Evolutionary conservation across 1,140 invertebrate genomes (phyloP).

Genomic region (Capitella teleta): DNA sequence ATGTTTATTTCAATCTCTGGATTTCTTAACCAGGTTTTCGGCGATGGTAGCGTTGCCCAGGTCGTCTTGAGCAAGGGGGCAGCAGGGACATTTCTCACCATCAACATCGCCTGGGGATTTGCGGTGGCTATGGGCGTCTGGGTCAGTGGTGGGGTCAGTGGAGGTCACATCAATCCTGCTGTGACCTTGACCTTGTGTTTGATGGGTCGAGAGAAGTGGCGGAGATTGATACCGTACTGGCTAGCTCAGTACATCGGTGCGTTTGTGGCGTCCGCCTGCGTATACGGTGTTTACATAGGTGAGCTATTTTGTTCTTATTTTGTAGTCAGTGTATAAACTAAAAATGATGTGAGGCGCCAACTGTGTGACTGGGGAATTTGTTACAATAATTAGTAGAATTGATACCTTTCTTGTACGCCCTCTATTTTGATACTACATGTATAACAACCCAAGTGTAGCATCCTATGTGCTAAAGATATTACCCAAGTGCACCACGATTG

Average conservation of each 20-base stretch:
- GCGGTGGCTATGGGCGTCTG: conserved; percentile 40
- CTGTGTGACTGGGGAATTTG: too few relatives aligned
- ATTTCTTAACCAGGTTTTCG: conserved; percentile 32
- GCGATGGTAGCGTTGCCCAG: conserved; percentile 33
- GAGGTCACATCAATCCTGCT: conserved; percentile 50
- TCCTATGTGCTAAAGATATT: too few relatives aligned
- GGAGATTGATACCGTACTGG: conserved; percentile 44
- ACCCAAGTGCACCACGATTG: too few relatives aligned
- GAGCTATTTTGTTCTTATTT: too few relatives aligned
- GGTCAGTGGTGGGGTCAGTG: conserved; percentile 36
- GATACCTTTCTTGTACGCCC: too few relatives aligned
- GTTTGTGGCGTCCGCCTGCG: conserved; percentile 44
- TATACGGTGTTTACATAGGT: conserved; percentile 47
- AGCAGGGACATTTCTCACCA: conserved; percentile 23
- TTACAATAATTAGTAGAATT: too few relatives aligned
- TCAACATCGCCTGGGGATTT: conserved; percentile 37
- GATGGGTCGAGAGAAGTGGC: conserved; percentile 40
- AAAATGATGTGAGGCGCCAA: too few relatives aligned
- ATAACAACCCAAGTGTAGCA: not conserved
- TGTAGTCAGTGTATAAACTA: too few relatives aligned
- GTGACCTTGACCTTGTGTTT: conserved; percentile 44
- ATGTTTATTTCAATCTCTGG: too few relatives aligned
- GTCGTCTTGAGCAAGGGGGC: conserved; percentile 19
- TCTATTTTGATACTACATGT: too few relatives aligned
- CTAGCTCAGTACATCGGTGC: conserved; percentile 50